Base-by-base conservation (phyloP, 64 coral and sea anemone species). In the Platygyra sinensis region DNA sequence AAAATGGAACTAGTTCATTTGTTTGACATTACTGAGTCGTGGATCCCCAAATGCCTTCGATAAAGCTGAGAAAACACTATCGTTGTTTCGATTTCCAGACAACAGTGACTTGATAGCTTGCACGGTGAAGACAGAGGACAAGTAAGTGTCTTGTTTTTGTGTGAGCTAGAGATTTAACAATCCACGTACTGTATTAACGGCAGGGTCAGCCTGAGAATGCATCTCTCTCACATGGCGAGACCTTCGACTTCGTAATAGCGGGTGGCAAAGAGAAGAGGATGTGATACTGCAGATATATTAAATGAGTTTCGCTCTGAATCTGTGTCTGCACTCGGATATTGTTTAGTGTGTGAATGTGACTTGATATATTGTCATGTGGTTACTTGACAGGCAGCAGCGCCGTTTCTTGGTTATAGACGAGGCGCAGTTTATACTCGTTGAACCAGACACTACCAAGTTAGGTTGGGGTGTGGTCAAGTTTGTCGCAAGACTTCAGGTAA, bases 401-500 rank as follows among this genome's bases (percentile, higher is more conserved):
- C 94, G 97, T 71, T 99, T 99, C 84, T 90, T 99, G 31, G 97
- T 99, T 10, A 99, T 99, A 30, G 97, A 99, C 57, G 97, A 99
- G 69, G 97, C 97, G 18, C 97, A 99, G 94, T 99, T 99, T 75
- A 99, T 99, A 24, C 79, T 99, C 18, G 97, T 99, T 13, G 97
- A 99, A 52, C 97, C 97, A 14, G 97, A 99, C 79, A 99, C 97
- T 11, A 99, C 89, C 42, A 95, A 93, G 73, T 85, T 99, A 0
- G 97, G 97, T 32, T 96, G 97, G 97, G 97, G 97, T 2, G 97
- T 99, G 5, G 97, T 99, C 52, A 99, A 99, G 84, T 99, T 99
- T 94, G 97, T 99, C 25, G 97, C 97, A 71, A 88, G 94, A 36
- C 84, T 99, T 27, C 97, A 99, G 88, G 97, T 99, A 69, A n/a